Percentiles rank a stretch among this genome's conserved stretches.
Evolutionary conservation across 2,113 vertebrate species (phyloP).

Genomic region (Chaetura pelagica): DNA sequence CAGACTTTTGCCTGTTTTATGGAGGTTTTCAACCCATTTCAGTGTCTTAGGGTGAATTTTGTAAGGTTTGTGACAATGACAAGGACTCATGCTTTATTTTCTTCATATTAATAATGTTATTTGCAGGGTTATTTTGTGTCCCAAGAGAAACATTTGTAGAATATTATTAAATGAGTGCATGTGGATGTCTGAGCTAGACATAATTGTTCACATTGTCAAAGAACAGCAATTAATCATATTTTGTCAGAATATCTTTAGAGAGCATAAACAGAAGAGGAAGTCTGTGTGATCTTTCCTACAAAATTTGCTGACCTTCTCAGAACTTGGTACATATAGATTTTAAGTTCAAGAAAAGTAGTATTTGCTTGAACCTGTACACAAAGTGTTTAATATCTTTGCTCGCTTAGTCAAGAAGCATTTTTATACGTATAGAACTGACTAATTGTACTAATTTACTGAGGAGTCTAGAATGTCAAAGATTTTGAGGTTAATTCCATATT

Average conservation of each 20-base stretch:
- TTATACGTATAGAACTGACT: neutral
- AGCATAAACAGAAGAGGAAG: neutral
- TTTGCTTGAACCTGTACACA: neutral
- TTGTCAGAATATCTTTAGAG: neutral
- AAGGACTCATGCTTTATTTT: neutral
- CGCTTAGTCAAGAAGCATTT: neutral
- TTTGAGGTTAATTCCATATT: neutral
- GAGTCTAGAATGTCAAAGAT: neutral
- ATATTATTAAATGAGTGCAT: neutral
- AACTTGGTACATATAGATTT: neutral
- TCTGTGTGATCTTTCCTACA: neutral
- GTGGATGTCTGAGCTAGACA: neutral
- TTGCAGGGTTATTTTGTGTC: neutral
- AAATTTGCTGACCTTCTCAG: neutral
- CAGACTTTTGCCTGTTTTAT: neutral
- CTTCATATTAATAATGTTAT: neutral
- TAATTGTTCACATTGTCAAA: neutral
- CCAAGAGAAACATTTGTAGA: neutral
- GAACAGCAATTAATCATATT: neutral
- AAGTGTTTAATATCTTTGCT: neutral
- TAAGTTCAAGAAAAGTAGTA: neutral
- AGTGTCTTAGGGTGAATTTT: neutral
- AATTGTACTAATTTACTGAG: neutral
- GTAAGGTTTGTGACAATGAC: neutral
- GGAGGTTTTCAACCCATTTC: neutral